Evolutionary conservation across 53 echinoderm and acorn worm genomes (phyloP), one percentile per base, ranked within the genome.

Genomic region (Zoroaster sp.): DNA sequence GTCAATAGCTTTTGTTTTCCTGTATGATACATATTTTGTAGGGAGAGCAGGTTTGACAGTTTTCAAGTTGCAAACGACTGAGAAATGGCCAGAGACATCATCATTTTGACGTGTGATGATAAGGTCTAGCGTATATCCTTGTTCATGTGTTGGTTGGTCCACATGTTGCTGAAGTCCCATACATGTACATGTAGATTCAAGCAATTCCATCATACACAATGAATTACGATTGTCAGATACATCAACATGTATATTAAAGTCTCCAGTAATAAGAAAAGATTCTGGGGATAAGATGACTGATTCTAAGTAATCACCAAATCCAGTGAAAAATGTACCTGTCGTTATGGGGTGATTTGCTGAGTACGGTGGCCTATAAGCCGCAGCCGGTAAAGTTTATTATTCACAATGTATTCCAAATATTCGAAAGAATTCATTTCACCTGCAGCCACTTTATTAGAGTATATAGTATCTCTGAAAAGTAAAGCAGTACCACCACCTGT

Each of bases 181-280:
- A n/a, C n/a, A n/a, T n/a, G n/a, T n/a, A 94, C 83, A 86, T 88
- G 89, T 67, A 35, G 94, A 72, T 30, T 54, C 40, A 5, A 94
- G 36, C 3, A 94, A 20, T 21, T 94, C 94, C 75, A 28, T 31
- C 72, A 94, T 78, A 35, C 63, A 45, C 6, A 74, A 18, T 33
- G 92, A 21, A 38, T 88, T 76, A 45, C 39, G 69, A 67, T 73
- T 39, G 4, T 63, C 21, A 17, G 10, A 2, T 5, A 82, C 71
- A 30, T 88, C 92, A 17, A 41, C 70, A 28, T 92, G 72, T 38
- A 92, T 59, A 30, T 92, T 92, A 25, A 92, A 88, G 11, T 92
- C 92, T 7, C 92, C 88, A 74, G 83, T 81, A 69, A 92, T 69
- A 21, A 92, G 2, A 4, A 92, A 30, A 42, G 82, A 46, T 67